Evolutionary conservation across 2,113 vertebrate species (phyloP), one percentile per base, ranked within the genome.

Genomic region (Tursiops truncatus): DNA sequence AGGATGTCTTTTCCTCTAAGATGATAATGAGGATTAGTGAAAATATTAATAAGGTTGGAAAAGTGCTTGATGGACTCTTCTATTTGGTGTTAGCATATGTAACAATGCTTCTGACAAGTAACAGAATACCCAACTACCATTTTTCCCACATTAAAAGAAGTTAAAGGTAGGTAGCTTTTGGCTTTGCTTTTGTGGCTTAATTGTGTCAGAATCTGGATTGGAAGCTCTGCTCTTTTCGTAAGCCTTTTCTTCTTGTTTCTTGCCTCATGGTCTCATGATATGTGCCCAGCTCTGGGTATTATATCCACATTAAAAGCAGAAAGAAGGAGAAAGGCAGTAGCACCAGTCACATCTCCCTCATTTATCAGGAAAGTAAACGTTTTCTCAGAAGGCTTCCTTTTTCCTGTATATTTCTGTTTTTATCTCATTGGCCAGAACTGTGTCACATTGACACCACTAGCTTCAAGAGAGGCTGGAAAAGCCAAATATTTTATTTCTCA

Each of bases 141-240:
- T 89, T 92, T 88, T 73, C 80, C 65, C 26, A 90, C 26, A 53
- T 80, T 95, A 60, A 67, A 87, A 47, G 70, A 80, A 82, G 74
- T 67, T 84, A 79, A 83, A 73, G 21, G 41, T 63, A 74, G 31
- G 17, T 44, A 93, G 44, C 31, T 93, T 92, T 70, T 47, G 65
- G 47, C 21, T 88, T 71, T 73, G 56, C 28, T 65, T 92, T 84
- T 86, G n/a, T 94, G 33, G 21, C 65, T 85, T 63, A 84, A 50
- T 73, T 85, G 31, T 79, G 13, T 63, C 33, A 67, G 20, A 63
- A 26, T 95, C n/a, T 56, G 18, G 44, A 62, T 56, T 92, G 68
- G 18, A n/a, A 56, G 18, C 68, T 77, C 21, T 62, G 63, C 70
- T 65, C 2, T 84, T 73, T 92, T 26, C 23, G n/a, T 77, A 86